Conservation (phyloP, 2,888 invertebrate species). For the Lissonota sp. region DNA sequence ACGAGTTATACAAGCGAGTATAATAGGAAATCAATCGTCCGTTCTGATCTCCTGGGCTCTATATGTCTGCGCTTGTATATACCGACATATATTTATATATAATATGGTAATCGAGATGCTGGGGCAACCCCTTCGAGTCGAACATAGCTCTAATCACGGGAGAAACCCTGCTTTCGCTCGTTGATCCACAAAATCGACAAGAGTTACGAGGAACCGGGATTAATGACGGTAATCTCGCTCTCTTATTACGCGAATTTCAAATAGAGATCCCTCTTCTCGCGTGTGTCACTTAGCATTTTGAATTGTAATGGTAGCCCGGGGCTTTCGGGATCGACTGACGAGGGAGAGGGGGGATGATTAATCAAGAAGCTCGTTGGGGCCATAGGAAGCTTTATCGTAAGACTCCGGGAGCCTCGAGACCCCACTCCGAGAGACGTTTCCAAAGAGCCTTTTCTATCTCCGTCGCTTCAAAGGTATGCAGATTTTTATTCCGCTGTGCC, state of each 20-base stretch:
- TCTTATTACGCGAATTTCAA: background rate
- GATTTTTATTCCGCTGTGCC: conserved; percentile 4
- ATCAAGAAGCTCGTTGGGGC: conserved; percentile 26
- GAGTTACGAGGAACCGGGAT: conserved; percentile 9
- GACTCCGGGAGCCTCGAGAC: conserved; percentile 11
- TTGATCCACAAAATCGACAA: conserved; percentile 24
- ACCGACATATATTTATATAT: no score
- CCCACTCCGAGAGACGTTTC: no score
- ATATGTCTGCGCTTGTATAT: no score
- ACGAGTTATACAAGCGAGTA: no score
- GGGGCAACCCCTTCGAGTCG: background rate
- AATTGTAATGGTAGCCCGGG: no score
- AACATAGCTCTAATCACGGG: conserved; percentile 16
- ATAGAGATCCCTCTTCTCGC: no score
- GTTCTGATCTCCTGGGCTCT: background rate
- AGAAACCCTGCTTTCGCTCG: background rate
- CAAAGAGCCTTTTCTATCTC: no score
- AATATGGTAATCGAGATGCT: background rate
- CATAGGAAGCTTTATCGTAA: background rate
- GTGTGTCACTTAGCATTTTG: conserved; percentile 16
- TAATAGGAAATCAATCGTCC: background rate
- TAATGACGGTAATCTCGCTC: conserved; percentile 19
- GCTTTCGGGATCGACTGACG: background rate
- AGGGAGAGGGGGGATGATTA: conserved; percentile 13
- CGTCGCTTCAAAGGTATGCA: conserved; percentile 37